A percentile compares a stretch with the other conserved stretches of the same genome.
phyloP scores from a whole-genome alignment of 2,888 invertebrate genomes.

The Euplagia quadripunctaria region DNA sequence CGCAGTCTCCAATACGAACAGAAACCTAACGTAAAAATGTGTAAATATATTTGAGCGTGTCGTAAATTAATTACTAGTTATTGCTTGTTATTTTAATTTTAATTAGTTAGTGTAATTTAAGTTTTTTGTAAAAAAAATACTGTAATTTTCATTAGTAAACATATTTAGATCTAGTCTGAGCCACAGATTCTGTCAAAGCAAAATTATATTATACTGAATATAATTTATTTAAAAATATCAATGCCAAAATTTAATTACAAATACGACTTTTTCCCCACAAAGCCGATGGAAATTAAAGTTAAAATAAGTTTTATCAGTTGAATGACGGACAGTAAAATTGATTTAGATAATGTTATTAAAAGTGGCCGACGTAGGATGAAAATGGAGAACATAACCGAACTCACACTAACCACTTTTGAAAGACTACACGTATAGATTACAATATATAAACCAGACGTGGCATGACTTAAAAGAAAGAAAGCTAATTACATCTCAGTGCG shows the following conservation, averaged over 20 bases:
- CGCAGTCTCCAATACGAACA: too few species aligned
- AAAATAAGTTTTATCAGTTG: not conserved
- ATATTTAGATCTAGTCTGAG: not conserved
- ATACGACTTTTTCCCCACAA: not conserved
- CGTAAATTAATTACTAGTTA: too few species aligned
- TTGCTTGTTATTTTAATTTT: too few species aligned
- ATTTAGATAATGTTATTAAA: slow-evolving; percentile 4
- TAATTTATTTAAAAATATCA: not conserved
- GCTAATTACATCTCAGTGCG: too few species aligned
- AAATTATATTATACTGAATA: not conserved
- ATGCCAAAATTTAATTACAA: not conserved
- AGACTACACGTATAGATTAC: too few species aligned
- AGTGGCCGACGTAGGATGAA: not conserved
- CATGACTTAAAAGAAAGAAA: too few species aligned
- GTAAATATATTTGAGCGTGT: too few species aligned
- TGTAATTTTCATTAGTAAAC: not conserved
- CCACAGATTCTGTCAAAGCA: not conserved
- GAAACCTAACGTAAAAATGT: too few species aligned
- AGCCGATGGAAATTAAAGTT: not conserved
- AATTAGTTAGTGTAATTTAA: too few species aligned
- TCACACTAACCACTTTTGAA: slow-evolving; percentile 1
- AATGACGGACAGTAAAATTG: slow-evolving; percentile 2
- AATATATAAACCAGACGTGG: too few species aligned
- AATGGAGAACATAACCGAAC: not conserved
- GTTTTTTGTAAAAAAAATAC: too few species aligned